Conservation (phyloP, 2,888 invertebrate genomes). For the Nudaria mundana region DNA sequence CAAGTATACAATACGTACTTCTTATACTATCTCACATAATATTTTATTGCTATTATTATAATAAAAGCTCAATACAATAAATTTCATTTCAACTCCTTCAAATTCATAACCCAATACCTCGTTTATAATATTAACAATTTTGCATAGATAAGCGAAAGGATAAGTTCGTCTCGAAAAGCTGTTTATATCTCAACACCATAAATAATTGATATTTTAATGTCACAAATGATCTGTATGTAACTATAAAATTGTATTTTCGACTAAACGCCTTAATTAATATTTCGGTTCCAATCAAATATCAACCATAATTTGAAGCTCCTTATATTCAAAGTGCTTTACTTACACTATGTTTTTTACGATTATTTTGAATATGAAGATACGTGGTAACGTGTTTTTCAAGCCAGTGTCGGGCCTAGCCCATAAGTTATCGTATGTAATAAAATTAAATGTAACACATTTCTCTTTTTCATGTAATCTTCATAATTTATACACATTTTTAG, state of each 20-base stretch:
- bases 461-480: constrained; percentile 80
- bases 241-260: constrained; percentile 47
- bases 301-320: constrained; percentile 10
- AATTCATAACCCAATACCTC: constrained; percentile 18
- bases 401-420: constrained; percentile 70
- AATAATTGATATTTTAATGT: constrained; percentile 81
- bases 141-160: constrained; percentile 49
- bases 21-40: neutral
- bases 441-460: constrained; percentile 81
- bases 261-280: constrained; percentile 40
- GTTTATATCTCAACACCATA: constrained; percentile 71
- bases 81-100: constrained; percentile 13
- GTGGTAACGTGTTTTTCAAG: constrained; percentile 69
- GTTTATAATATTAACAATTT: constrained; percentile 46
- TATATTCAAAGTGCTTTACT: constrained; percentile 21
- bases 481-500: constrained; percentile 80
- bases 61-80: constrained; percentile 1
- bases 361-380: constrained; percentile 24
- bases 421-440: constrained; percentile 80
- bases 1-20: too few relatives aligned
- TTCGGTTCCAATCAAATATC: constrained; percentile 13
- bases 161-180: constrained; percentile 56
- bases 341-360: constrained; percentile 15
- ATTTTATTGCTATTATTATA: neutral
- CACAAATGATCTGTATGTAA: constrained; percentile 79